Conservation (phyloP, 2,113 vertebrate species). For the Oxyura jamaicensis region DNA sequence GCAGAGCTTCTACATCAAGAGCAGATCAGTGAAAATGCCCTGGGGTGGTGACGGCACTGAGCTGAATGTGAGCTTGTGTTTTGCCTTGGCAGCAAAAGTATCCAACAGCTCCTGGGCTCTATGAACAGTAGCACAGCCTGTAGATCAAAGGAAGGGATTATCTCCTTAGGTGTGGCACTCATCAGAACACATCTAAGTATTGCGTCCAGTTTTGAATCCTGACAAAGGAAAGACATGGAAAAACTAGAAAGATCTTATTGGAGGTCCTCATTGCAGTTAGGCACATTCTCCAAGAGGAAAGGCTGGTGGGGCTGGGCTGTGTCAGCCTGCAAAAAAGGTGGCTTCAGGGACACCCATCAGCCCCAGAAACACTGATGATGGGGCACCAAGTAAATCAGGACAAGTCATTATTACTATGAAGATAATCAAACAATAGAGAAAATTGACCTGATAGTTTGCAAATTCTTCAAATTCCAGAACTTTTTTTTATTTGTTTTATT, state of each 20-base stretch:
- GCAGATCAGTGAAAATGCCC: neutral
- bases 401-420: no score
- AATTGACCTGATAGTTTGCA: neutral
- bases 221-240: neutral
- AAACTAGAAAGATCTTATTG: neutral
- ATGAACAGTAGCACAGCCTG: neutral
- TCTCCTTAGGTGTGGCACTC: no score
- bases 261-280: accelerated
- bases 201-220: neutral
- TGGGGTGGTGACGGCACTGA: neutral
- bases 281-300: no score
- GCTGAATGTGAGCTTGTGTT: neutral
- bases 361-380: no score
- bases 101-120: neutral
- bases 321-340: neutral
- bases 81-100: neutral
- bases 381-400: no score
- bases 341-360: neutral
- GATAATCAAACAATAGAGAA: neutral
- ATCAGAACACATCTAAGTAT: neutral
- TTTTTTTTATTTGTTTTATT: neutral
- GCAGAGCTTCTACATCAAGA: accelerated
- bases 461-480: neutral
- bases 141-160: neutral
- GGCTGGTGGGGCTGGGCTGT: neutral